Percentiles rank a stretch among this genome's conserved stretches.
Conservation (phyloP, 2,113 vertebrate genomes). For the Regulus satrapa region DNA sequence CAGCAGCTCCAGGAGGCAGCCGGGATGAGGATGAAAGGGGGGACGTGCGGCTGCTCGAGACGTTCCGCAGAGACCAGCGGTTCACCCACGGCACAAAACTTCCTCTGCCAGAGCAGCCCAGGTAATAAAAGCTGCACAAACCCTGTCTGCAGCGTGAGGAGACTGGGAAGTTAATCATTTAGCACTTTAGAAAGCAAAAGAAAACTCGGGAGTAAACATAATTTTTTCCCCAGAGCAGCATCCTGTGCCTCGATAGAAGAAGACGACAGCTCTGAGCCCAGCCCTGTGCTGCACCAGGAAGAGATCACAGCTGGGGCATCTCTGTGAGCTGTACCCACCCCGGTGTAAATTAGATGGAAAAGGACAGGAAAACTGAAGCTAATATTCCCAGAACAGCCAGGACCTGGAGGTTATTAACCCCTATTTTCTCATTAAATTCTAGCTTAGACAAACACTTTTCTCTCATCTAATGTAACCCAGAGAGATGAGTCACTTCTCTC, state of each 20-base stretch:
- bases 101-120: constrained; percentile 14
- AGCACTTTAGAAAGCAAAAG: background rate
- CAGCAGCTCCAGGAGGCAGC: background rate
- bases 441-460: background rate
- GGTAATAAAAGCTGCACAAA: constrained; percentile 30
- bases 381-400: background rate
- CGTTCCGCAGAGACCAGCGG: background rate
- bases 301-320: background rate
- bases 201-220: background rate
- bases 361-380: background rate
- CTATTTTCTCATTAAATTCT: constrained; percentile 13
- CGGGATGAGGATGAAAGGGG: background rate
- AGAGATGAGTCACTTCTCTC: background rate
- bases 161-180: background rate
- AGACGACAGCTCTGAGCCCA: background rate
- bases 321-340: background rate
- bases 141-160: background rate
- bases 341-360: background rate
- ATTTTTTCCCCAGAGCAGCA: background rate
- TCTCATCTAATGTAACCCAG: background rate
- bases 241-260: background rate
- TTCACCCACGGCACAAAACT: background rate
- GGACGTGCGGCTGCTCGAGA: background rate
- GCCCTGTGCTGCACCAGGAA: background rate
- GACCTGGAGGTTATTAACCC: background rate